phyloP scores from a whole-genome alignment of 1,140 invertebrate genomes.

The Aporrectodea caliginosa region DNA sequence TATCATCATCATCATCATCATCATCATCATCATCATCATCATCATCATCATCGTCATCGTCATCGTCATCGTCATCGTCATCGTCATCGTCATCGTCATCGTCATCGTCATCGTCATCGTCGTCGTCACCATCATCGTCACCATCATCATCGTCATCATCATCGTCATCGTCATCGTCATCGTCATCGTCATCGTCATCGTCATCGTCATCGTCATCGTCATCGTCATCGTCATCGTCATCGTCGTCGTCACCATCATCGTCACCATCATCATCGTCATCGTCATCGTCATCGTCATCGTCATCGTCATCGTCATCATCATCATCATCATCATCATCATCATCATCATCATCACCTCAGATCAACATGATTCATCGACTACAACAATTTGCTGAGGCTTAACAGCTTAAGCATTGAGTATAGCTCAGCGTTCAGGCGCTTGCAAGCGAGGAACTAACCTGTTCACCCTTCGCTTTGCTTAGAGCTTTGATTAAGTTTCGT shows the following conservation, averaged over 20 bases:
- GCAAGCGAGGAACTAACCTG: no score
- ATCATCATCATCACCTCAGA: neutral
- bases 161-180: conserved; percentile 35
- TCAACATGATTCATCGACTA: neutral
- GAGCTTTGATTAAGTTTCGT: no score
- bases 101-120: neutral
- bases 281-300: conserved; percentile 20
- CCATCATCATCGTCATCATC: conserved; percentile 35
- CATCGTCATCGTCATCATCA: conserved; percentile 34
- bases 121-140: neutral
- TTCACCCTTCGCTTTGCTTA: no score
- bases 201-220: conserved; percentile 11
- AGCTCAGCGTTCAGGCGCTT: neutral
- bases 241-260: conserved; percentile 22
- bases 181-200: conserved; percentile 30
- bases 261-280: neutral
- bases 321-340: conserved; percentile 30
- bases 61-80: neutral
- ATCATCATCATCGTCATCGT: conserved; percentile 12
- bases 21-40: conserved; percentile 24
- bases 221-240: conserved; percentile 13
- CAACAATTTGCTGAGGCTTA: neutral
- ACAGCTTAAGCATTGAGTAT: neutral
- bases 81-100: conserved; percentile 12
- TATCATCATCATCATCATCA: conserved; percentile 28